Percentiles rank a stretch among this genome's conserved stretches.
Conservation (phyloP, 2,113 vertebrate species). For the Nerophis lumbriciformis region DNA sequence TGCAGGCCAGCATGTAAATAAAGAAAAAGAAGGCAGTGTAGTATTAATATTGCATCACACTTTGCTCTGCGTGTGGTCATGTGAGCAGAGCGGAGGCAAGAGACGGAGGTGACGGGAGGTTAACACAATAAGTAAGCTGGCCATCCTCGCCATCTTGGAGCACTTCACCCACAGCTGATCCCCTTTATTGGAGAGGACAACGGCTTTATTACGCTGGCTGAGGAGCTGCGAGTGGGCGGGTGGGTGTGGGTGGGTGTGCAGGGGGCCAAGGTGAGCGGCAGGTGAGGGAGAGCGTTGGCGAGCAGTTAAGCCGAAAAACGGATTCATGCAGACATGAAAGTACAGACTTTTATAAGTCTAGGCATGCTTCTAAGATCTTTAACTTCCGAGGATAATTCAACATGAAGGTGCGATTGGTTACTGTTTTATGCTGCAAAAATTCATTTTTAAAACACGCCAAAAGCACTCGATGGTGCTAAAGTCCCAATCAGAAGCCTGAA, state of each 20-base stretch:
- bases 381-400: background rate
- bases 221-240: slow-evolving; percentile 9
- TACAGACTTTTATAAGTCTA: background rate
- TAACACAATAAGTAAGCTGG: slow-evolving; percentile 29
- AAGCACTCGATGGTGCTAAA: slow-evolving; percentile 3
- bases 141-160: slow-evolving; percentile 32
- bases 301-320: slow-evolving; percentile 7
- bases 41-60: slow-evolving; percentile 30
- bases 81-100: background rate
- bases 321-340: slow-evolving; percentile 16
- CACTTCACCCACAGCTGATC: slow-evolving; percentile 23
- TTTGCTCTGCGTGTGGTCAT: slow-evolving; percentile 1
- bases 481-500: background rate
- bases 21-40: slow-evolving; percentile 26
- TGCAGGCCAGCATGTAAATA: slow-evolving; percentile 29
- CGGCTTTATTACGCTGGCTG: slow-evolving; percentile 22
- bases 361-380: too few relatives aligned
- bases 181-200: slow-evolving; percentile 34
- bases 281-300: slow-evolving; percentile 7
- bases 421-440: background rate
- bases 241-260: background rate
- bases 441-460: slow-evolving; percentile 10
- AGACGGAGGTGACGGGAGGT: slow-evolving; percentile 17
- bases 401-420: background rate
- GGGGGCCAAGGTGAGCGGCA: slow-evolving; percentile 14